These are phyloP conservation scores for Pseudomugil tenellus DNA, from an alignment of 2,797 vertebrate genomes.

Conservation along the genomic window DNA sequence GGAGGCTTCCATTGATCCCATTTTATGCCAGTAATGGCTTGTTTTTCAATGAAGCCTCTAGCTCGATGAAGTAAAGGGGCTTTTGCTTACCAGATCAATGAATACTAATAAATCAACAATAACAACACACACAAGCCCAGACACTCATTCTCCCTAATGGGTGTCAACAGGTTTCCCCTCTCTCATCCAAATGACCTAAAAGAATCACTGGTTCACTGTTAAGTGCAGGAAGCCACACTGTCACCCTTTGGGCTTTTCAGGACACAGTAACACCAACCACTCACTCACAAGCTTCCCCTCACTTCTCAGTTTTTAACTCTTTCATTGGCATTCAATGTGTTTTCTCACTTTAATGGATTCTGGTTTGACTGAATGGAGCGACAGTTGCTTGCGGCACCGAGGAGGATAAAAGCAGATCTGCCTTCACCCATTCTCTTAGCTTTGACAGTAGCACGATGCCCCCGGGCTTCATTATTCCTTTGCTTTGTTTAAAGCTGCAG, in stretches of 20 bases:
- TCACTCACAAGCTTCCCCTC: conserved; percentile 19
- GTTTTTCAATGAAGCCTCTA: conserved; percentile 32
- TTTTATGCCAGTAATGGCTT: conserved; percentile 32
- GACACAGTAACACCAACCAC: conserved; percentile 14
- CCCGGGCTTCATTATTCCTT: conserved; percentile 58
- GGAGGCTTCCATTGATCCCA: conserved; percentile 29
- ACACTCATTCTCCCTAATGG: conserved; percentile 46
- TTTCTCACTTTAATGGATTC: conserved; percentile 45
- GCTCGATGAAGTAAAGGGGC: conserved; percentile 22
- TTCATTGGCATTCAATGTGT: conserved; percentile 53
- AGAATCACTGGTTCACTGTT: conserved; percentile 48
- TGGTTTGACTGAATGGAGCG: conserved; percentile 43
- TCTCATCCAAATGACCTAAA: conserved; percentile 53
- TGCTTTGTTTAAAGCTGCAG: conserved; percentile 42
- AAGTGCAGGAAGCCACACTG: conserved; percentile 28
- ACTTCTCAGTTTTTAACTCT: conserved; percentile 44
- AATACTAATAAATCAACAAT: conserved; percentile 33
- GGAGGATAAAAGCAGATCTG: conserved; percentile 66
- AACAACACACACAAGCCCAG: not conserved
- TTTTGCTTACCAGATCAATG: conserved; percentile 45
- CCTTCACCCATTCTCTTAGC: conserved; percentile 54
- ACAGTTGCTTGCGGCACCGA: conserved; percentile 50
- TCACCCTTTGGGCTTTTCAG: conserved; percentile 40
- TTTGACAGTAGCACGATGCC: conserved; percentile 53
- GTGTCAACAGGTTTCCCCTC: conserved; percentile 22